Conservation (phyloP, 2,797 vertebrate genomes). For the Ibycter americanus region DNA sequence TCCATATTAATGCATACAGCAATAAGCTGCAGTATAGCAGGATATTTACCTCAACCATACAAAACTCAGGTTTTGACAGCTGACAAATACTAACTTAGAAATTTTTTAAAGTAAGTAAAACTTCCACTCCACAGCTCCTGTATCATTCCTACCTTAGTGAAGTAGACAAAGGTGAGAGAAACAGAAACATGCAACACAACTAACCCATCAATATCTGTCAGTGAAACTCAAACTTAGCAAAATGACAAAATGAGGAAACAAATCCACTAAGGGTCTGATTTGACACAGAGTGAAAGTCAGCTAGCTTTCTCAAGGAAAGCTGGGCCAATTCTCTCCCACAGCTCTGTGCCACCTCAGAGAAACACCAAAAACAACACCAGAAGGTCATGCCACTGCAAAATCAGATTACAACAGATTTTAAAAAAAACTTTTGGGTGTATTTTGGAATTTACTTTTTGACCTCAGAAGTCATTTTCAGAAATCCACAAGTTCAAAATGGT, state of each 20-base stretch:
- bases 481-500: neutral
- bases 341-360: neutral
- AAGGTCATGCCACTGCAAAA: neutral
- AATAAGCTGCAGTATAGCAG: neutral
- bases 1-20: neutral
- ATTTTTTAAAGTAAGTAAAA: neutral
- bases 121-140: neutral
- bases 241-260: neutral
- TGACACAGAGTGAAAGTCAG: neutral
- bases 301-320: neutral
- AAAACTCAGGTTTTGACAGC: neutral
- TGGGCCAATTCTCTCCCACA: neutral
- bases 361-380: neutral
- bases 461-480: neutral
- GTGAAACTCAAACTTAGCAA: neutral
- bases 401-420: neutral
- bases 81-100: neutral
- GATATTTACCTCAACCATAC: neutral
- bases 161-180: neutral
- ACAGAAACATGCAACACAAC: neutral
- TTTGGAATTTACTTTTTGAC: neutral
- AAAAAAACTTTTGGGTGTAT: neutral
- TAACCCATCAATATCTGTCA: neutral
- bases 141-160: neutral
- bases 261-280: neutral